Base-by-base conservation (phyloP, 2,797 vertebrate species). In the Staurois parvus region DNA sequence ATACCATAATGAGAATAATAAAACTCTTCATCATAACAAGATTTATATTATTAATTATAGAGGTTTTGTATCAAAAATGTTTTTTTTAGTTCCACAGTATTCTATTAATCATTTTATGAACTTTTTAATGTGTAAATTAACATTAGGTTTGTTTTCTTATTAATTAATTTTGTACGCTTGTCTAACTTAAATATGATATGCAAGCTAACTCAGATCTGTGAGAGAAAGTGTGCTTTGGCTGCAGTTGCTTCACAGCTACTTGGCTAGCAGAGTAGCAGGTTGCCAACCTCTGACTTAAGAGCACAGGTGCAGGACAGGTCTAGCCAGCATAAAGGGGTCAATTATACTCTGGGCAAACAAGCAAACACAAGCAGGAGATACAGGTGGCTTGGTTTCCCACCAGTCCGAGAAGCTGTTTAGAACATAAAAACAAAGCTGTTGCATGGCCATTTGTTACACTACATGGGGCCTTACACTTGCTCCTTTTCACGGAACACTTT, bases 1-100 rank as follows among this genome's bases (percentile, higher is more conserved):
- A 75, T 89, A 85, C 68, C 83, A 87, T 84, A 78, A 83, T 90
- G 86, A 89, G 86, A 87, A 81, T 90, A 89, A 92, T 87, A 72
- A 77, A 84, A 28, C 30, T 52, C 68, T 56, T 34, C 42, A 34
- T 42, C 67, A 34, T 56, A 56, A 28, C 9, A 81, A 37, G 56
- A 72, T 52, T 59, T 40, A 59, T 72, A 72, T 7, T 30, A 69
- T 34, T 34, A 52, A 37, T 24, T 37, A 69, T 24, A 45, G 37
- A 37, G 70, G 1, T 48, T 32, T 24, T 26, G 2, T 29, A 82
- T 70, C 7, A 64, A 72, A 72, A 72, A n/a, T 64, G 15, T 64
- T 48, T 83, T 42, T n/a, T 68, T 52, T 28, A 29, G 64, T 66
- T 66, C 26, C 64, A 26, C 28, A 19, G 64, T 26, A 45, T 42